A percentile compares a stretch with the other conserved stretches of the same genome.
These are phyloP conservation scores for Fragum whitleyi DNA, from an alignment of 2,888 invertebrate species.

Conservation along the genomic window DNA sequence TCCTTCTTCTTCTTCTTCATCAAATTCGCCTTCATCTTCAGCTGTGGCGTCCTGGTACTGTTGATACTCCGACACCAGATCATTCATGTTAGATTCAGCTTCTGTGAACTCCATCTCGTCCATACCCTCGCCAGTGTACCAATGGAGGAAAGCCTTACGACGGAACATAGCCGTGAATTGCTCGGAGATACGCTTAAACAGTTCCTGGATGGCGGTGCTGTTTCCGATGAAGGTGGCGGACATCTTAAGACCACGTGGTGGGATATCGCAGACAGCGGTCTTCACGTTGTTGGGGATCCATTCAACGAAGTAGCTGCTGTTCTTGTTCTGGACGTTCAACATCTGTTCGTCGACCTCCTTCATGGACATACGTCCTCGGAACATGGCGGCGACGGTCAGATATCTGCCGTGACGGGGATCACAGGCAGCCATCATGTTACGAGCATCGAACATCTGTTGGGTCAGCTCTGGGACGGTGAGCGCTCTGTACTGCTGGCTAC, in stretches of 20 bases:
- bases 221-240: conserved; percentile 86
- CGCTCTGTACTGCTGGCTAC: conserved; percentile 89
- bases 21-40: conserved; percentile 84
- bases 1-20: conserved; percentile 45
- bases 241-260: conserved; percentile 94
- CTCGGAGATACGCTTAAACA: conserved; percentile 82
- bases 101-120: conserved; percentile 94
- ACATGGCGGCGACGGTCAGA: conserved; percentile 94
- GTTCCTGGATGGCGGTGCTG: conserved; percentile 83
- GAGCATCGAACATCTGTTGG: conserved; percentile 95
- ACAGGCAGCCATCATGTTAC: conserved; percentile 99
- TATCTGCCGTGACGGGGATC: conserved; percentile 95
- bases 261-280: conserved; percentile 95
- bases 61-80: conserved; percentile 85
- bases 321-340: conserved; percentile 97
- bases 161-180: conserved; percentile 95
- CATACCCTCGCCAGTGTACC: conserved; percentile 99
- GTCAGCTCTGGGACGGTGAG: conserved; percentile 95
- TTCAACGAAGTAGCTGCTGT: conserved; percentile 93
- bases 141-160: conserved; percentile 98
- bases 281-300: conserved; percentile 98
- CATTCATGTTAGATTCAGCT: conserved; percentile 97
- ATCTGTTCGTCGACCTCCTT: conserved; percentile 96
- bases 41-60: conserved; percentile 87
- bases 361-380: conserved; percentile 97